These are phyloP conservation scores for Saxicola maurus DNA, from an alignment of 2,797 vertebrate species.

Conservation along the genomic window DNA sequence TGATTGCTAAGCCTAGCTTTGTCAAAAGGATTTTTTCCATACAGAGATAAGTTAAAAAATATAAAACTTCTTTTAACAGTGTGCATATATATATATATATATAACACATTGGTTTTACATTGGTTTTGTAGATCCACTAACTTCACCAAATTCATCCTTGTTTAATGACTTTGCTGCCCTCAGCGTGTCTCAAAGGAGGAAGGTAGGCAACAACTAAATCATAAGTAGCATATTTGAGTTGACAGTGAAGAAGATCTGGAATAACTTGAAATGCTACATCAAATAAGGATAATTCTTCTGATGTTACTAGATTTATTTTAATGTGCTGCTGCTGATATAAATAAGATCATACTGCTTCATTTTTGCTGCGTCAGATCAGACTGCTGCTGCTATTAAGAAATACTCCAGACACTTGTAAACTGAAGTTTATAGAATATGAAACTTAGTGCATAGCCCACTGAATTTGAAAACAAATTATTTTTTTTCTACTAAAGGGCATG, in stretches of 20 bases:
- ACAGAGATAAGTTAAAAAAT: not conserved
- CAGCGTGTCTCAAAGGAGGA: constrained; percentile 95
- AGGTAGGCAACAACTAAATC: constrained; percentile 78
- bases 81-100: not conserved
- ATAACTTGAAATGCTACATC: not conserved
- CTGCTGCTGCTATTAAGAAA: not conserved
- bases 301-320: not conserved
- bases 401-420: not conserved
- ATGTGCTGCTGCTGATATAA: not conserved
- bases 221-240: not conserved
- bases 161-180: constrained; percentile 98
- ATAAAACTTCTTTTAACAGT: not conserved
- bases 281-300: not conserved
- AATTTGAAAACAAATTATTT: not conserved
- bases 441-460: not conserved
- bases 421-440: not conserved
- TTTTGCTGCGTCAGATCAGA: not conserved
- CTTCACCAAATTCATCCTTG: constrained; percentile 91
- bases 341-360: not conserved
- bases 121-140: constrained; percentile 85
- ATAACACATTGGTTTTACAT: not conserved
- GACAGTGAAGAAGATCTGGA: not conserved
- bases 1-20: not conserved
- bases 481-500: not conserved
- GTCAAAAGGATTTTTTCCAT: not conserved